These are phyloP conservation scores for Gymnocephalus cernua DNA, from an alignment of 2,113 vertebrate species.

Conservation along the genomic window DNA sequence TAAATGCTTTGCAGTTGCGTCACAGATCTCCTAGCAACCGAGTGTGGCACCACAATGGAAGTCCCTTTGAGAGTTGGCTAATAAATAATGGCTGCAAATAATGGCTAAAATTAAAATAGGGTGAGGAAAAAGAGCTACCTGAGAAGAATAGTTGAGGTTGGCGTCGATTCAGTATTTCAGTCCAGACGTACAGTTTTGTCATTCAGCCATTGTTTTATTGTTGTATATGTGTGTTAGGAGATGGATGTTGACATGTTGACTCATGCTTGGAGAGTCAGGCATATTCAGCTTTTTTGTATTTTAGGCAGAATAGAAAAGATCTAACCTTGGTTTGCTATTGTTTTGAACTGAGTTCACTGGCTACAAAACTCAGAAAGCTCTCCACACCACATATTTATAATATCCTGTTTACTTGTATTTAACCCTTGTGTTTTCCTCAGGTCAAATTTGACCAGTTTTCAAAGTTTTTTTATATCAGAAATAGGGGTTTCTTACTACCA, in stretches of 20 bases:
- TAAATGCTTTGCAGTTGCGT: constrained; percentile 56
- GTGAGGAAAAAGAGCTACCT: constrained; percentile 21
- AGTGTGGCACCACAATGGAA: constrained; percentile 53
- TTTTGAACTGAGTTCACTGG: not conserved
- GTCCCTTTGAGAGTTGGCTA: constrained; percentile 56
- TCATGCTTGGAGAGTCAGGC: not conserved
- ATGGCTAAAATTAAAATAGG: constrained; percentile 44
- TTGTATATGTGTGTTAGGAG: not conserved
- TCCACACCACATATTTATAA: not conserved
- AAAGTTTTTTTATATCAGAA: too few species aligned
- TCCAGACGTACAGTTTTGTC: not conserved
- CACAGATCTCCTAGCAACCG: constrained; percentile 73
- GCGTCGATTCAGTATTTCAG: not conserved
- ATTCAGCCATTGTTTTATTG: not conserved
- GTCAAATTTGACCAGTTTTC: too few species aligned
- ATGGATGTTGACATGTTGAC: constrained; percentile 17
- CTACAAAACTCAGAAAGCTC: not conserved
- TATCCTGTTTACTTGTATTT: not conserved
- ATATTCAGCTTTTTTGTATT: not conserved
- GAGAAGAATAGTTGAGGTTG: not conserved
- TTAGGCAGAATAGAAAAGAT: constrained; percentile 3
- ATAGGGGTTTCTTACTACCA: too few species aligned
- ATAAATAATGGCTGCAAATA: constrained; percentile 47
- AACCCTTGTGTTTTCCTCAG: too few species aligned
- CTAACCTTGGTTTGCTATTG: not conserved